Percentiles rank a stretch among this genome's conserved stretches.
Conservation (phyloP, 1,140 invertebrate species). For the Pseudoatta argentina region DNA sequence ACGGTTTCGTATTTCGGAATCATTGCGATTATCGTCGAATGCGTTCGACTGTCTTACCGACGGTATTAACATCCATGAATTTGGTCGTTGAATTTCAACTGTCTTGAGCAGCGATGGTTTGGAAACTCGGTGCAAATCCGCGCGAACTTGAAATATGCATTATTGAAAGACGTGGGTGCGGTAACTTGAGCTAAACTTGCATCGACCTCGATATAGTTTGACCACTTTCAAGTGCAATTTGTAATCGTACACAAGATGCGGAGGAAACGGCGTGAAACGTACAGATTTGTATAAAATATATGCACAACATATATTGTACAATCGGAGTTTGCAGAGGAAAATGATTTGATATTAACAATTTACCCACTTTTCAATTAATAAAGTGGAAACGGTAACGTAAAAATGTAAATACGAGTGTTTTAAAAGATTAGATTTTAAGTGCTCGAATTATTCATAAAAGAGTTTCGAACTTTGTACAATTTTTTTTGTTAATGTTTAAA, state of each 20-base stretch:
- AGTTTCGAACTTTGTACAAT: background rate
- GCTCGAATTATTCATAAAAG: background rate
- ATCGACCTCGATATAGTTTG: slow-evolving; percentile 39
- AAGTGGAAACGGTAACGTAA: slow-evolving; percentile 5
- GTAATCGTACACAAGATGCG: slow-evolving; percentile 11
- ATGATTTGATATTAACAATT: background rate
- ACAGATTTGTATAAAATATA: slow-evolving; percentile 9
- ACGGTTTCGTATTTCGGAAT: slow-evolving; percentile 1
- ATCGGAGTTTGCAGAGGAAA: background rate
- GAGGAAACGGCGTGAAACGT: slow-evolving; percentile 7
- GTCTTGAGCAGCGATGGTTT: background rate
- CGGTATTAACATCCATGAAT: slow-evolving; percentile 11
- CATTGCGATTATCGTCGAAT: slow-evolving; percentile 24
- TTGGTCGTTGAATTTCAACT: slow-evolving; percentile 25
- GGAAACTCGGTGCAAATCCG: slow-evolving; percentile 36
- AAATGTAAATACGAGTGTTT: background rate
- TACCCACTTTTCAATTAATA: background rate
- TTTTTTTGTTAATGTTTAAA: background rate
- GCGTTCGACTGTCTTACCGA: background rate
- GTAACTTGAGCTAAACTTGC: slow-evolving; percentile 38
- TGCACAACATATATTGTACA: background rate
- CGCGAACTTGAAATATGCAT: slow-evolving; percentile 52
- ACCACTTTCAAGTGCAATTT: slow-evolving; percentile 39
- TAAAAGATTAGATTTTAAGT: background rate
- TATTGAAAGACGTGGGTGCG: slow-evolving; percentile 49